phyloP scores from a whole-genome alignment of 2,113 vertebrate genomes.

The Polyodon spathula region DNA sequence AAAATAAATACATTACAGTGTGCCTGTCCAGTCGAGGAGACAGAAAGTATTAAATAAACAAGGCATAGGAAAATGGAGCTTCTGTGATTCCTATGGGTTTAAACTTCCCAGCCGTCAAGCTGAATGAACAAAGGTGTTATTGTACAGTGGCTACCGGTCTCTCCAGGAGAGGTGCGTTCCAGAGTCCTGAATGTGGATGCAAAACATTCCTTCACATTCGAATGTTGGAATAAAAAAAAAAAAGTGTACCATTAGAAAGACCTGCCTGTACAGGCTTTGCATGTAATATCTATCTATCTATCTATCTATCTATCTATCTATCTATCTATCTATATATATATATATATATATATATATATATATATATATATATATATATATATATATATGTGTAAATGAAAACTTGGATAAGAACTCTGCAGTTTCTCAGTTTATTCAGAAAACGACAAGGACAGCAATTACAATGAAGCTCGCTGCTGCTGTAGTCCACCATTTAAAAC shows the following conservation, averaged over 20 bases:
- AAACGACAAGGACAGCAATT: too few relatives aligned
- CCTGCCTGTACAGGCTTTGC: too few relatives aligned
- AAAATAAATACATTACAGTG: neutral
- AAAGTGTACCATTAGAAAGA: too few relatives aligned
- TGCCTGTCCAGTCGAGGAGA: neutral
- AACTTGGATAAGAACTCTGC: too few relatives aligned
- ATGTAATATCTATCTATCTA: too few relatives aligned
- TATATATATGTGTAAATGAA: neutral
- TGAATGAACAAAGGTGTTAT: conserved; percentile 67
- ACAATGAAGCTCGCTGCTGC: too few relatives aligned
- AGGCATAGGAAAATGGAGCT: conserved; percentile 2
- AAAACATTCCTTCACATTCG: conserved; percentile 41
- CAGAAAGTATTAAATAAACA: neutral
- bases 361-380: too few relatives aligned
- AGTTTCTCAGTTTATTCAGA: too few relatives aligned
- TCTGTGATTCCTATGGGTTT: conserved; percentile 5
- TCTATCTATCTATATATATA: neutral
- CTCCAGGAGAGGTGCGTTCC: conserved; percentile 27
- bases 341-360: too few relatives aligned
- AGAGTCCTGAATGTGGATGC: conserved; percentile 53
- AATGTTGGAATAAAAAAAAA: too few relatives aligned
- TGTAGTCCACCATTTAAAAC: too few relatives aligned
- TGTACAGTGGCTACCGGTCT: conserved; percentile 51
- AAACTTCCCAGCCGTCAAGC: conserved; percentile 7
- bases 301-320: too few relatives aligned